Base-by-base conservation (phyloP, 2,888 invertebrate species). In the Prenolepis imparis region DNA sequence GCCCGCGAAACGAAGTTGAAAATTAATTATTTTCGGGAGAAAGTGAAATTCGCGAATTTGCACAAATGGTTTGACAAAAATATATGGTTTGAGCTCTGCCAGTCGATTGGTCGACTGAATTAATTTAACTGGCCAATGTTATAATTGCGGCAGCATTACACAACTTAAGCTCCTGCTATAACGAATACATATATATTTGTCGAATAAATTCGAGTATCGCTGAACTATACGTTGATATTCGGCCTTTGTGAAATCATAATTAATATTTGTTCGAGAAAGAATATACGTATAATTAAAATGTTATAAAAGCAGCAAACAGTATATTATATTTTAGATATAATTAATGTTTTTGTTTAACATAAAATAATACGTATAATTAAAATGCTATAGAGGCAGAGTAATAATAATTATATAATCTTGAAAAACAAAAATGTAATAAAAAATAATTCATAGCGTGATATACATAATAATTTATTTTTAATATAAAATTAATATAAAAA, bases 21-120 rank as follows among this genome's bases (percentile, higher is more conserved):
- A 77, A 77, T 77, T 68, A 77, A 77, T 68, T 77, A 77, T 77
- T 77, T 68, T n/a, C 68, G 15, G 41, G 77, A 52, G 77, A 52
- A 6, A 39, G 41, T 77, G 41, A 77, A 77, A 77, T 57, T 36
- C 55, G 52, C 28, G n/a, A 41, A 41, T 66, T 57, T n/a, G 28
- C 41, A 15, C 67, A 68, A 28, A 28, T 28, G 28, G 28, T 3
- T 28, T 41, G n/a, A 41, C 39, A 57, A 77, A 68, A 77, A 57
- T 36, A 57, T 36, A 28, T 57, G 15, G 11, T 15, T n/a, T 12
- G n/a, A 24, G 36, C 52, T 24, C 39, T 15, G n/a, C n/a, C 39
- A 36, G 9, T 57, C n/a, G 57, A 77, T 77, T 68, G 28, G 41
- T 32, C 55, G 41, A 68, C 28, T 52, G 41, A 77, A 68, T 66